Evolutionary conservation across 2,113 vertebrate genomes (phyloP).

Genomic region (Callospermophilus lateralis): DNA sequence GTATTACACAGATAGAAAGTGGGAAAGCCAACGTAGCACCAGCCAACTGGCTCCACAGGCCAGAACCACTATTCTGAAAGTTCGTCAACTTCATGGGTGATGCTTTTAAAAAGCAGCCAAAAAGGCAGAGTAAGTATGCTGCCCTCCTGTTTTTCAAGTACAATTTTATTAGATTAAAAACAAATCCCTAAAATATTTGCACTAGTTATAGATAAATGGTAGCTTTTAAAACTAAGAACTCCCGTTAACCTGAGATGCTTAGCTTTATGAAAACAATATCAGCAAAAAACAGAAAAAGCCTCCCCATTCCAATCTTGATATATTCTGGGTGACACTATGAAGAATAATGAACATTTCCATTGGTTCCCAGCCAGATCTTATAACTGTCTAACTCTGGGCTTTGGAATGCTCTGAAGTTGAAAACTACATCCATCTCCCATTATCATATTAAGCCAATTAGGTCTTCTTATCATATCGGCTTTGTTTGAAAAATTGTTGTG

Average conservation of each 20-base stretch:
- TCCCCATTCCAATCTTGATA: slow-evolving; percentile 25
- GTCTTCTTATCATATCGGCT: slow-evolving; percentile 76
- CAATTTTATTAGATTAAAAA: slow-evolving; percentile 66
- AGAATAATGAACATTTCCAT: slow-evolving; percentile 18
- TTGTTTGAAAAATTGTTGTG: slow-evolving; percentile 78
- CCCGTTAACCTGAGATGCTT: neutral
- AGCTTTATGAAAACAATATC: slow-evolving; percentile 63
- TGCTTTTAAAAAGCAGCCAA: neutral
- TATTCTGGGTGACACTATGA: neutral
- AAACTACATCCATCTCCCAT: slow-evolving; percentile 73
- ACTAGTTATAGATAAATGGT: slow-evolving; percentile 33
- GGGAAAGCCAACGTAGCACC: neutral
- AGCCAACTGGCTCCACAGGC: rapidly evolving
- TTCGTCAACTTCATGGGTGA: neutral
- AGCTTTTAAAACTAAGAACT: slow-evolving; percentile 32
- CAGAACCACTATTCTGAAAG: neutral
- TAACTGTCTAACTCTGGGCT: slow-evolving; percentile 40
- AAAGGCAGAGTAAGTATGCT: neutral
- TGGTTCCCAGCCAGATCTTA: slow-evolving; percentile 56
- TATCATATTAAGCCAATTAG: slow-evolving; percentile 77
- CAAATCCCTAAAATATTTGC: slow-evolving; percentile 41
- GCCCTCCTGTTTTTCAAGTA: neutral
- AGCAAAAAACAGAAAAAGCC: neutral
- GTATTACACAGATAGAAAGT: neutral
- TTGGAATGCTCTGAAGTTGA: slow-evolving; percentile 77